A percentile compares a stretch with the other conserved stretches of the same genome.
phyloP scores from a whole-genome alignment of 2,888 invertebrate genomes.

The Pristionchus fissidentatus region DNA sequence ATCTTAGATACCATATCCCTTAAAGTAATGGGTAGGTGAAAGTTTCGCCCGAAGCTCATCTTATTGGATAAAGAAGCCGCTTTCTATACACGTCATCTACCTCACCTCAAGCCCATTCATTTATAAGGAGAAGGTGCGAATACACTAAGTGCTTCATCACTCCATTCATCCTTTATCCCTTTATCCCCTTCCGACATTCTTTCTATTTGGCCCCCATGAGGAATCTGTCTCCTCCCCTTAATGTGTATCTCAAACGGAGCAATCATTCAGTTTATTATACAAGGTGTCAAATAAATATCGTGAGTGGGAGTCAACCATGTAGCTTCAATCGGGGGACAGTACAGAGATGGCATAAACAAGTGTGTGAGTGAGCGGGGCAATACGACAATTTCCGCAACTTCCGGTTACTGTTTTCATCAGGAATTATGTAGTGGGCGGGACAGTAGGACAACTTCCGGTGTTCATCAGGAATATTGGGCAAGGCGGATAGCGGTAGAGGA shows the following conservation, averaged over 20 bases:
- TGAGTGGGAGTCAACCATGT: conserved; percentile 19
- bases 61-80: conserved; percentile 6
- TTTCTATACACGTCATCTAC: not conserved
- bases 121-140: conserved; percentile 16
- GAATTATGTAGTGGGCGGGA: not conserved
- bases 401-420: not conserved
- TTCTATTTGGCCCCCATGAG: not conserved
- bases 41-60: too few species aligned
- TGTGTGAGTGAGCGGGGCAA: not conserved
- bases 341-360: conserved; percentile 18
- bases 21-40: too few species aligned
- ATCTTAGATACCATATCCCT: too few species aligned
- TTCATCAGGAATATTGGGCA: too few species aligned
- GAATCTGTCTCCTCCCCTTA: not conserved
- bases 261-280: conserved; percentile 30
- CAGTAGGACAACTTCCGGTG: too few species aligned
- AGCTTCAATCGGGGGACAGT: not conserved
- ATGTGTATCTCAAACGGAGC: too few species aligned
- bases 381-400: not conserved
- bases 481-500: not conserved
- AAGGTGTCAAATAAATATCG: conserved; percentile 15
- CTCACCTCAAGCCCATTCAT: conserved; percentile 30
- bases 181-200: not conserved
- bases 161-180: not conserved
- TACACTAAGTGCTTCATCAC: conserved; percentile 12